phyloP scores from a whole-genome alignment of 2,888 invertebrate species.

The Amphipyra berbera region DNA sequence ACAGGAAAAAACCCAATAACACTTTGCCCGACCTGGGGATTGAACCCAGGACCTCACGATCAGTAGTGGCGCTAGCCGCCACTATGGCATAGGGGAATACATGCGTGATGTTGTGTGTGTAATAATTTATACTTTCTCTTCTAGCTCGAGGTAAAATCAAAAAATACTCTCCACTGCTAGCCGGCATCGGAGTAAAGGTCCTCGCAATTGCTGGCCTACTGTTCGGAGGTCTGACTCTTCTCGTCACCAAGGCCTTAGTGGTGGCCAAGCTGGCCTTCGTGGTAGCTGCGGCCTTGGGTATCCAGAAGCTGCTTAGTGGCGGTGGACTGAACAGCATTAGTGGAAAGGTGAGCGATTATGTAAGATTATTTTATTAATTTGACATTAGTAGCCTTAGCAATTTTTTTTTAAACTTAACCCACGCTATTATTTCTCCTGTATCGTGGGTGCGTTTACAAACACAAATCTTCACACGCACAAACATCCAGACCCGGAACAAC shows the following conservation, averaged over 20 bases:
- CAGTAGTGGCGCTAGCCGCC: no score
- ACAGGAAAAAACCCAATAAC: no score
- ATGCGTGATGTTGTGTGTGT: no score
- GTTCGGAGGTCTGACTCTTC: conserved; percentile 92
- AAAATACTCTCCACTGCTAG: conserved; percentile 92
- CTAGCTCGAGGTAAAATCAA: conserved; percentile 94
- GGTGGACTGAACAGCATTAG: conserved; percentile 83
- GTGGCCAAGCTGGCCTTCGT: conserved; percentile 94
- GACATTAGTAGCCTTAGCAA: no score
- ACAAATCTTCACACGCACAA: no score
- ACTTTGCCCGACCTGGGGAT: no score
- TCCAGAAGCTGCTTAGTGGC: conserved; percentile 92
- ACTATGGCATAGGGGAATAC: no score
- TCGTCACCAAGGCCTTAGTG: conserved; percentile 94
- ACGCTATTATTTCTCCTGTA: no score
- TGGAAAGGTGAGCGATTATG: conserved; percentile 76
- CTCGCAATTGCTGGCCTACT: conserved; percentile 92
- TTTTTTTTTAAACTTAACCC: no score
- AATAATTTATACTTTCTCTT: conserved; percentile 26
- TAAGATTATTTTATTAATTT: background rate
- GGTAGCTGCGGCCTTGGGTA: conserved; percentile 92
- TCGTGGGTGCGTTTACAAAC: no score
- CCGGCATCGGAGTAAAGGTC: conserved; percentile 93
- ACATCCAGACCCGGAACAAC: no score
- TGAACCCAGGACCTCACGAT: no score